Conservation (phyloP, 2,113 vertebrate species). For the Noturus placidus region DNA sequence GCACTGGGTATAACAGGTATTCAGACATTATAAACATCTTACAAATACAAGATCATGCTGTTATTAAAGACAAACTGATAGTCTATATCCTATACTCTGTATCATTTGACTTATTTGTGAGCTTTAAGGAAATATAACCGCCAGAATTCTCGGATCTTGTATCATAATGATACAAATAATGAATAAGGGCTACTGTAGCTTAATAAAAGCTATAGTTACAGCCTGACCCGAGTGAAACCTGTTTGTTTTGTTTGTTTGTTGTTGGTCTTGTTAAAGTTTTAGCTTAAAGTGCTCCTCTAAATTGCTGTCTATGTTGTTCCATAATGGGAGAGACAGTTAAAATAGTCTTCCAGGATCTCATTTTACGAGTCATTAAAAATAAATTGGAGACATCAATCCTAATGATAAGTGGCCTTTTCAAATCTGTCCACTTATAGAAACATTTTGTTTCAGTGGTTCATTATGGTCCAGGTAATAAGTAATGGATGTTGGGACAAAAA, state of each 20-base stretch:
- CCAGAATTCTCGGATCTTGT: background rate
- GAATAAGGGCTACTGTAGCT: background rate
- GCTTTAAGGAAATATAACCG: background rate
- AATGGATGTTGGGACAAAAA: background rate
- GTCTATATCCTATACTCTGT: too few species aligned
- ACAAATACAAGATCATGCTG: background rate
- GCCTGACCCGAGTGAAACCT: background rate
- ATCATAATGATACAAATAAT: background rate
- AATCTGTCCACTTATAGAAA: constrained; percentile 64
- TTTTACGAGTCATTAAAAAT: constrained; percentile 84
- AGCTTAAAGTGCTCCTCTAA: constrained; percentile 11
- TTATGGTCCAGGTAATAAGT: constrained; percentile 53
- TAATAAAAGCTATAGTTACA: background rate
- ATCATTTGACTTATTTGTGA: background rate
- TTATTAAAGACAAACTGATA: too few species aligned
- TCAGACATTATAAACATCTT: background rate
- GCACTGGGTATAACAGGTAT: background rate
- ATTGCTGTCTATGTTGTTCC: constrained; percentile 58
- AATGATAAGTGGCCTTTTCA: constrained; percentile 71
- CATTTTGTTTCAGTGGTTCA: constrained; percentile 67
- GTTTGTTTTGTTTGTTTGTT: background rate
- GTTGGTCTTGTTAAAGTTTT: background rate
- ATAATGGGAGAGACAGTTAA: constrained; percentile 79
- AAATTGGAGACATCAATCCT: constrained; percentile 80
- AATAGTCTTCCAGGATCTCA: constrained; percentile 78